Evolutionary conservation across 2,888 invertebrate genomes (phyloP).

Genomic region (Herminia tarsipennalis): DNA sequence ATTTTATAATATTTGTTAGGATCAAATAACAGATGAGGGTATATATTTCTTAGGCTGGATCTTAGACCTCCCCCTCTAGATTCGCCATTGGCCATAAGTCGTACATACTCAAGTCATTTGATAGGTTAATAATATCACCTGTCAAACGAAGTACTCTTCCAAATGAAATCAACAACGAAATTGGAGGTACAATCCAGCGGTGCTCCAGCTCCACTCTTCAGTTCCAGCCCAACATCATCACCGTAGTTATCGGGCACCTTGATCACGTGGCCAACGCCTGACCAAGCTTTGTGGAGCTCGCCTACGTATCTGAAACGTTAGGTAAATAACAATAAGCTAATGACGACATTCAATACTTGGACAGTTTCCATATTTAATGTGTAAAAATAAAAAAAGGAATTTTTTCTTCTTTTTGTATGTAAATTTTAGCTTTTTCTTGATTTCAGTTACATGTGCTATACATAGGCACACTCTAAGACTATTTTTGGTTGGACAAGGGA

Average conservation of each 20-base stretch:
- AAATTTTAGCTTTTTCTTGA: no score
- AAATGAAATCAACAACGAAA: constrained; percentile 99
- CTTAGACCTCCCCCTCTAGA: no score
- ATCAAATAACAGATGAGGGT: no score
- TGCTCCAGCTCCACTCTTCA: constrained; percentile 96
- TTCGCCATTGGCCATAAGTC: not conserved
- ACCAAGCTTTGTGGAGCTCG: constrained; percentile 97
- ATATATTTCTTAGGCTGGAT: no score
- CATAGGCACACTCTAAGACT: no score
- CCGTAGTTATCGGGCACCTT: constrained; percentile 98
- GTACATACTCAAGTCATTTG: not conserved
- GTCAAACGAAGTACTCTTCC: constrained; percentile 99
- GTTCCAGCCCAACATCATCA: constrained; percentile 98
- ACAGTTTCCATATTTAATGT: no score
- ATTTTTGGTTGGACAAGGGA: no score
- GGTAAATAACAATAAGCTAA: not conserved
- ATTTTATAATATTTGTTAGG: no score
- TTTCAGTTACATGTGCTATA: no score
- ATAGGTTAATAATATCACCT: constrained; percentile 83
- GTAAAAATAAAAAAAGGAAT: no score
- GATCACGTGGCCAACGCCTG: constrained; percentile 99
- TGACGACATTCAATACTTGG: not conserved
- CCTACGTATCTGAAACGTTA: constrained; percentile 89
- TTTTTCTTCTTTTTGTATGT: no score
- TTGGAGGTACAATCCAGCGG: constrained; percentile 97